Evolutionary conservation across 2,888 invertebrate genomes (phyloP), one percentile per base, ranked within the genome.

Genomic region (Apotomis capreana): DNA sequence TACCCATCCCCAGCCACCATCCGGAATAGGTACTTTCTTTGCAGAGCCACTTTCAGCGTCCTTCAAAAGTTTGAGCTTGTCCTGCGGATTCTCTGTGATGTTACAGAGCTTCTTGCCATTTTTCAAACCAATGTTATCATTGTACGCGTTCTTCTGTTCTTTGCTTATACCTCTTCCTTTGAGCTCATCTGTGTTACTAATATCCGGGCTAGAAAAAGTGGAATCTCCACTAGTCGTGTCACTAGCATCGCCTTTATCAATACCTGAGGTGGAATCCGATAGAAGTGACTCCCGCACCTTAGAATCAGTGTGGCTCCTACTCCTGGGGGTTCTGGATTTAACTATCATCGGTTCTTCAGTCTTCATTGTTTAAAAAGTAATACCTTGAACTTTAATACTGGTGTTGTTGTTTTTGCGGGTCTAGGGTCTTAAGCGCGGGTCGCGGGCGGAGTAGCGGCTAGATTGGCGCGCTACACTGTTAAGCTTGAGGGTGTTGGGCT

Each of bases 1-100:
- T 26, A 97, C 94, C 98, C 98, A 98, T 8, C 97, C 97, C 96
- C 97, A 97, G 3, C 96, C 97, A 0, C 97, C 97, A 79, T 97
- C 97, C 0, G 97, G 97, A 59, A 96, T 95, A 57, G 92, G 93
- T 0, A 95, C 93, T 78, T 94, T 93, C 26, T 75, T 79, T 74
- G 80, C 82, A 80, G 69, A 80, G 10, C 55, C 64, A 10, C 74
- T 75, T 57, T 78, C 76, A 10, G 70, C 65, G 58, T 81, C 76
- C 68, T 80, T 80, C 77, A 82, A 80, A 59, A 76, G 70, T 51
- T 80, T 78, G 13, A 76, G 76, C 57, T 74, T 74, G 49, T 82
- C 76, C 71, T 73, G 79, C 44, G 84, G 82, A 73, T 87, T 87
- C 68, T 80, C 81, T 49, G 80, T 83, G 54, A 83, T 81, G 52